Percentiles rank a stretch among this genome's conserved stretches.
phyloP scores from a whole-genome alignment of 1,140 invertebrate genomes.

The Danaus plexippus region DNA sequence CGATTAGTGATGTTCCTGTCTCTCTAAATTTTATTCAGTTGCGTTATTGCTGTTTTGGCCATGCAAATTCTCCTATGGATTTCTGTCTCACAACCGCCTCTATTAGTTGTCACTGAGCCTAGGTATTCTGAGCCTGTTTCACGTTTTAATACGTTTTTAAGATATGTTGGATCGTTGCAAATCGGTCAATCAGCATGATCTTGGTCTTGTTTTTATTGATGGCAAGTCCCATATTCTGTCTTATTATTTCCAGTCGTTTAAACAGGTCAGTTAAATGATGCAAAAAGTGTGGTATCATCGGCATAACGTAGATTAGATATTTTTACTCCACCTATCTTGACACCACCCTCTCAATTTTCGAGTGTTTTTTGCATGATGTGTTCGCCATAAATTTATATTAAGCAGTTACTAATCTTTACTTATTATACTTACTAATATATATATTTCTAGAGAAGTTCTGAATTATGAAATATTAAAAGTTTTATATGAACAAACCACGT shows the following conservation, averaged over 20 bases:
- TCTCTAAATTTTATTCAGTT: constrained; percentile 6
- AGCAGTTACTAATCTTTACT: no score
- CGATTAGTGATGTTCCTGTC: constrained; percentile 7
- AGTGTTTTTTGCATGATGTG: constrained; percentile 12
- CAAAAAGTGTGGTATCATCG: no score
- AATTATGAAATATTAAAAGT: no score
- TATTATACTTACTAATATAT: no score
- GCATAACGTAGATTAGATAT: no score
- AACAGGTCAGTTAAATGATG: no score
- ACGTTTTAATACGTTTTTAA: neutral
- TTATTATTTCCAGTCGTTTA: no score
- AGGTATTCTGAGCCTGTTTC: constrained; percentile 3
- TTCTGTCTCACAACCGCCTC: constrained; percentile 2
- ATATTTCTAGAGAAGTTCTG: no score
- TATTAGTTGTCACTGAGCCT: constrained; percentile 1
- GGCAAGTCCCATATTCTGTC: no score
- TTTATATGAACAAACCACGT: no score
- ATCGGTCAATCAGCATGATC: no score
- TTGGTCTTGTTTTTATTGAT: constrained; percentile 16
- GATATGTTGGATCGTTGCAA: neutral
- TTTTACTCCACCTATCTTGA: constrained; percentile 7
- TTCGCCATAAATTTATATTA: constrained; percentile 14
- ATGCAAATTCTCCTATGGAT: constrained; percentile 3
- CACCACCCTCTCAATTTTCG: constrained; percentile 12
- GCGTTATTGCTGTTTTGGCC: constrained; percentile 5